Evolutionary conservation across 1,140 invertebrate genomes (phyloP), one percentile per base, ranked within the genome.

Genomic region (Hesperophylax magnus): DNA sequence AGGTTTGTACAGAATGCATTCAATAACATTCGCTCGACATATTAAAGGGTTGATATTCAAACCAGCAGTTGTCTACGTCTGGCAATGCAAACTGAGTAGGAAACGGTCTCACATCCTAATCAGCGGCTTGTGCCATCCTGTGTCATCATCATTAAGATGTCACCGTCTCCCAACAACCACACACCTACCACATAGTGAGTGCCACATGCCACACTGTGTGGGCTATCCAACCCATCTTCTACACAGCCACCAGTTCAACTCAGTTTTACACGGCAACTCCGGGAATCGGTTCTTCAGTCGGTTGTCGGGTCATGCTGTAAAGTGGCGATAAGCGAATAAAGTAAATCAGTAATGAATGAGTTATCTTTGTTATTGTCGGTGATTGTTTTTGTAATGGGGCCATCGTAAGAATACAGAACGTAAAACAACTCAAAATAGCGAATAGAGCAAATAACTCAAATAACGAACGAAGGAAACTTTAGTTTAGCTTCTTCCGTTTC

Each of bases 41-140:
- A 47, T 1, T 14, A 14, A 47, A 47, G 1, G 9, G 11, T 14
- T 47, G 39, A 61, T 2, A 24, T 18, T 61, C 7, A 7, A 24
- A 24, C 18, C 58, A 14, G 58, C 8, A n/a, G 63, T 39, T 67
- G 63, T 5, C 17, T 22, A 67, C 63, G 6, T n/a, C 67, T 22
- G 11, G 15, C 24, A 65, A 65, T 71, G 2, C 18, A 71, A 71
- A 71, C 39, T 71, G 67, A 71, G 67, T 9, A 84, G 82, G 82
- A 84, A 81, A 80, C 80, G 77, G 82, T 84, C 82, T 81, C 80
- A 84, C 80, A 79, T 84, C 82, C 82, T 84, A 83, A 83, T 83
- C 77, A 83, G 82, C 82, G 79, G 79, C 80, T 75, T 69, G 76
- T 53, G 71, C 77, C 82, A 67, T 80, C 79, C 78, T 78, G 82